These are phyloP conservation scores for Rattus rattus DNA, from an alignment of 2,113 vertebrate species.

Conservation along the genomic window DNA sequence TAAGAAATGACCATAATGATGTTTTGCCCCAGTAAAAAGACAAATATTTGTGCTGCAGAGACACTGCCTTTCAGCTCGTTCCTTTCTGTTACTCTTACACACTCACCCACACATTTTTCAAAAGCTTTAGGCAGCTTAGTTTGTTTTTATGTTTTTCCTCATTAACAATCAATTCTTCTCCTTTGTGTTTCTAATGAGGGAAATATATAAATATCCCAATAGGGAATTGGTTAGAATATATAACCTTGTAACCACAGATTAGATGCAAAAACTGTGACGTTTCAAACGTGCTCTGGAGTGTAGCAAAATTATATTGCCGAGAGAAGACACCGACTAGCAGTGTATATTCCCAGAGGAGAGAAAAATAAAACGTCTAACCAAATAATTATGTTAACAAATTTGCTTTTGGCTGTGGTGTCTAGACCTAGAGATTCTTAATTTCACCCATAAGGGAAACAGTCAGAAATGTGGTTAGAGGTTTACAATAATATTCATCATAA, in stretches of 20 bases:
- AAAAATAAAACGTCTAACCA: not conserved
- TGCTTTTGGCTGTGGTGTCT: conserved; percentile 18
- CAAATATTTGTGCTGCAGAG: not conserved
- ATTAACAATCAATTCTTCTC: conserved; percentile 15
- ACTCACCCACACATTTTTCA: not conserved
- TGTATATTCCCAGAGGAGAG: not conserved
- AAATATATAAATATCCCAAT: not conserved
- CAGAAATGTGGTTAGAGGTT: conserved; percentile 35
- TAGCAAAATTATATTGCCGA: conserved; percentile 2
- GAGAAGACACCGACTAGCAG: not conserved
- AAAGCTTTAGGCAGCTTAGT: not conserved
- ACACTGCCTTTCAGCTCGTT: not conserved
- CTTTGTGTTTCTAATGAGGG: conserved; percentile 11
- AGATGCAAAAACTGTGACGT: not conserved
- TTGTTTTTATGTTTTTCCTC: not conserved
- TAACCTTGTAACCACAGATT: not conserved
- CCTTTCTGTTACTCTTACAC: not conserved
- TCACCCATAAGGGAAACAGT: conserved; percentile 13
- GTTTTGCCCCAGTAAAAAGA: conserved; percentile 8
- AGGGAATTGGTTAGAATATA: not conserved
- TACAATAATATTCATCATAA: conserved; percentile 16
- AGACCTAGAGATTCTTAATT: conserved; percentile 32
- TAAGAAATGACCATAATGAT: not conserved
- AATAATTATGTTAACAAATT: not conserved
- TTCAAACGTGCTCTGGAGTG: not conserved